phyloP scores from a whole-genome alignment of 1,140 invertebrate genomes.

The Sinella curviseta region DNA sequence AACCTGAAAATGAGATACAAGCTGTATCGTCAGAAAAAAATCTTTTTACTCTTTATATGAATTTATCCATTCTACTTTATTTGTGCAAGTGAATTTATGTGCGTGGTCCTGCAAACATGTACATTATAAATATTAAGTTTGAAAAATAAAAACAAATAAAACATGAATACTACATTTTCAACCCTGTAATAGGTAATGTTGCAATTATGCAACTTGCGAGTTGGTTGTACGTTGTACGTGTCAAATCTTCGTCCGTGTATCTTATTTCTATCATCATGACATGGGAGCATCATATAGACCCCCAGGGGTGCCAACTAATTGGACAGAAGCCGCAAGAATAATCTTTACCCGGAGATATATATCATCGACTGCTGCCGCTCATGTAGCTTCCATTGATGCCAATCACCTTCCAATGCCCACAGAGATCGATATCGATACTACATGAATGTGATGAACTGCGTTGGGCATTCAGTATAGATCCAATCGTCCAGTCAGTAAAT shows the following conservation, averaged over 20 bases:
- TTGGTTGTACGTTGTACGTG: not conserved
- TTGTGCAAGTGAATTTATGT: no score
- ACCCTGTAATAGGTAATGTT: no score
- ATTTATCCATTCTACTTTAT: no score
- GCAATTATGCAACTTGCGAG: not conserved
- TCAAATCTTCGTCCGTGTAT: not conserved
- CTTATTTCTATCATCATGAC: not conserved
- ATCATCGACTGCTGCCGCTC: not conserved
- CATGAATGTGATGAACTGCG: not conserved
- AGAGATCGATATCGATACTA: not conserved
- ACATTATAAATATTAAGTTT: no score
- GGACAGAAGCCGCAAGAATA: slow-evolving; percentile 17
- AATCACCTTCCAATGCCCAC: not conserved
- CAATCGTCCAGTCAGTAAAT: not conserved
- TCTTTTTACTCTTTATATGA: no score
- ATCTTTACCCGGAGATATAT: not conserved
- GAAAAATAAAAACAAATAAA: no score
- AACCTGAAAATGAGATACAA: no score
- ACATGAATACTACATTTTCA: no score
- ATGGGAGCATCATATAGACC: not conserved
- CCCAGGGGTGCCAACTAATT: slow-evolving; percentile 12
- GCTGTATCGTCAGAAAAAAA: no score
- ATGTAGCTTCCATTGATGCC: not conserved
- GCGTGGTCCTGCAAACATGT: no score
- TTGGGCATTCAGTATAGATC: not conserved